Base-by-base conservation (phyloP, 2,888 invertebrate genomes). In the Acanthosepion esculentum region DNA sequence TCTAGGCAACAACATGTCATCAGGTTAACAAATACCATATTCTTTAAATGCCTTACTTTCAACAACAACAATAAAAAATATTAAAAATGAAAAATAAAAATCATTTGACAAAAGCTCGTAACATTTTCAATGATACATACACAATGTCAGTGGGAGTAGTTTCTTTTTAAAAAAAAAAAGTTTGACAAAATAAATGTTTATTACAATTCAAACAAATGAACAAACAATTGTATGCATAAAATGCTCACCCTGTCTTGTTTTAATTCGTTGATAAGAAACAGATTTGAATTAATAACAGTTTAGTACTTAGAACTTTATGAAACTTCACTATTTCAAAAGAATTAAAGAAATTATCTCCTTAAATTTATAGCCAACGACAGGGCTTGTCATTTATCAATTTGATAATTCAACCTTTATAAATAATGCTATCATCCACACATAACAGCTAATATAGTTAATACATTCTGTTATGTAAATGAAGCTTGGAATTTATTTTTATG, bases 221-320 rank as follows among this genome's bases (percentile, higher is more conserved):
- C 33, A 78, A 78, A 78, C n/a, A 78, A 78, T 15, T n/a, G 78
- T 15, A n/a, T 78, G 78, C 78, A 78, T 78, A 78, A 78, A 33
- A 78, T n/a, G n/a, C 15, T 78, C 78, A 78, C 78, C n/a, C 78
- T 78, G n/a, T 78, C n/a, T 78, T 78, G 0, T n/a, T 78, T 78
- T 78, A n/a, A n/a, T 78, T 78, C 78, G 78, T 78, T 78, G 78
- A 78, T 78, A 78, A 33, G 78, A 78, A 78, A 78, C 78, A 78
- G 78, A 12, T 78, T 78, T 78, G n/a, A 78, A 78, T 78, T n/a
- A 78, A n/a, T 78, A 33, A 78, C 78, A 33, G 12, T 10, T 78
- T 15, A 78, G n/a, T n/a, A 33, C 10, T 78, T 4, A 78, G 15
- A 78, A n/a, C n/a, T 33, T n/a, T n/a, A 78, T 78, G n/a, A 12